phyloP scores from a whole-genome alignment of 2,797 vertebrate genomes.

The Gobio occitaniae region DNA sequence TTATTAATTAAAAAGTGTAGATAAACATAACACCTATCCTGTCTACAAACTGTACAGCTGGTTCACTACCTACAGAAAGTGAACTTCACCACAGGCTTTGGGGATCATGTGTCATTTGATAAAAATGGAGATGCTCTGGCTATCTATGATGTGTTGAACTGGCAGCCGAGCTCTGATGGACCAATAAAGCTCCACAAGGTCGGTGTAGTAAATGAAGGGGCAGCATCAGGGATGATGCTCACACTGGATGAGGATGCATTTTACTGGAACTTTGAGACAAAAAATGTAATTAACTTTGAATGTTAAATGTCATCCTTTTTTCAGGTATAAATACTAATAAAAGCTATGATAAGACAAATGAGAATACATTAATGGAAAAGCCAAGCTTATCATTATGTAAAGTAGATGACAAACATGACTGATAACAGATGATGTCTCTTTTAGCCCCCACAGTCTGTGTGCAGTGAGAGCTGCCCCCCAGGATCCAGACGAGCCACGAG shows the following conservation, averaged over 20 bases:
- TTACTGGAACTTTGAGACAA: conserved; percentile 71
- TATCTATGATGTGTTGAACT: conserved; percentile 77
- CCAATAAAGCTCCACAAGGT: conserved; percentile 63
- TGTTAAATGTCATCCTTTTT: neutral
- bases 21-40: neutral
- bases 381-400: neutral
- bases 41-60: conserved; percentile 58
- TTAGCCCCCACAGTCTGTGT: conserved; percentile 61
- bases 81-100: conserved; percentile 68
- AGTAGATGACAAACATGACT: neutral
- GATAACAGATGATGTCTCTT: neutral
- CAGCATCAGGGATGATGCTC: conserved; percentile 60
- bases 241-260: conserved; percentile 68
- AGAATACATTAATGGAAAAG: neutral
- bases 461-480: neutral
- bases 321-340: neutral
- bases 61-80: conserved; percentile 71
- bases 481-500: conserved; percentile 55
- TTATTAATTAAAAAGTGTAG: neutral
- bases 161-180: conserved; percentile 68
- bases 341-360: neutral
- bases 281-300: neutral
- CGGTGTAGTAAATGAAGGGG: conserved; percentile 68
- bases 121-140: conserved; percentile 70
- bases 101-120: conserved; percentile 70